Evolutionary conservation across 2,113 vertebrate genomes (phyloP).

Genomic region (Numida meleagris): DNA sequence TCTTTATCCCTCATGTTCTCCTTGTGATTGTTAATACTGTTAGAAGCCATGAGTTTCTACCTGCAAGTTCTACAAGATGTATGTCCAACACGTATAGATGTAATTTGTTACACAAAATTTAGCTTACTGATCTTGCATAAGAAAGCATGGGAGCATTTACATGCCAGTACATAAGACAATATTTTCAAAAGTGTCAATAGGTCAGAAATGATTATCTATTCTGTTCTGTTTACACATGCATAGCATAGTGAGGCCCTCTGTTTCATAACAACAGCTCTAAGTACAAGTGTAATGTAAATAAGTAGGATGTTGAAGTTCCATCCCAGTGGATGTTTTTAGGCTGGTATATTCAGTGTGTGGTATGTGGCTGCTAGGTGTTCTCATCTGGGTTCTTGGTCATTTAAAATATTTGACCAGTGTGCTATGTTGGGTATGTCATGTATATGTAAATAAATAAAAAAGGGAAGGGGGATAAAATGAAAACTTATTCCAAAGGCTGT

Average conservation of each 20-base stretch:
- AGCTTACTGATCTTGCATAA: neutral
- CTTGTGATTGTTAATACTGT: neutral
- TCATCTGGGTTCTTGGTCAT: neutral
- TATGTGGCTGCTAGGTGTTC: neutral
- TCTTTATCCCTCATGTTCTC: neutral
- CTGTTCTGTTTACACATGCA: neutral
- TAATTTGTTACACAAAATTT: neutral
- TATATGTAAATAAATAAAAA: neutral
- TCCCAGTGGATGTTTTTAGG: neutral
- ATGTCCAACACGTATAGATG: neutral
- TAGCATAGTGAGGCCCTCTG: neutral
- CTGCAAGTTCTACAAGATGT: neutral
- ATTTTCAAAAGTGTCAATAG: neutral
- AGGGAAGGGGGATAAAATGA: neutral
- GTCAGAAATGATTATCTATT: neutral
- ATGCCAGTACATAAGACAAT: too few species aligned
- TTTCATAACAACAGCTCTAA: neutral
- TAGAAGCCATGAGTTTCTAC: neutral
- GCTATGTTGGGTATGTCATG: neutral
- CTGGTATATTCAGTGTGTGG: neutral
- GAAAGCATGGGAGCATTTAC: neutral
- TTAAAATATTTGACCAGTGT: neutral
- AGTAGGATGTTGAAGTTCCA: neutral
- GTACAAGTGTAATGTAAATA: neutral
- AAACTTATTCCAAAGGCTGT: neutral